Percentiles rank a stretch among this genome's conserved stretches.
Conservation (phyloP, 2,113 vertebrate genomes). For the Seriola aureovittata region DNA sequence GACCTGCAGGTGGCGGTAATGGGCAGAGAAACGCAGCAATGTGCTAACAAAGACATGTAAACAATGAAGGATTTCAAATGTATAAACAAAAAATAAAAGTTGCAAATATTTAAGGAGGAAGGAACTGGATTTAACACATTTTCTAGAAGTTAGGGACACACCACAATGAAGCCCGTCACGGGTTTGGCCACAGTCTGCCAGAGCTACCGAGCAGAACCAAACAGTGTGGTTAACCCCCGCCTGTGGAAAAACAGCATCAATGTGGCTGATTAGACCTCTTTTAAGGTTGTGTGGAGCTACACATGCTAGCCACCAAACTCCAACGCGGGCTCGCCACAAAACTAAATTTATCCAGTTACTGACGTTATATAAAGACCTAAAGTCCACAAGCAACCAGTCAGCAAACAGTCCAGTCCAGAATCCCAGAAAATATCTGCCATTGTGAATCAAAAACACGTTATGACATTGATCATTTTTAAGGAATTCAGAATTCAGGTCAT, state of each 20-base stretch:
- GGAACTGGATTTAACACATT: neutral
- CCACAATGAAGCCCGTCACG: neutral
- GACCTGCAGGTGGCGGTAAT: neutral
- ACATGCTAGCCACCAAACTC: neutral
- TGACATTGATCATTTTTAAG: neutral
- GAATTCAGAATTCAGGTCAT: neutral
- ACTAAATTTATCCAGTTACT: neutral
- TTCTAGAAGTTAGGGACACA: neutral
- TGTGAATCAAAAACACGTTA: neutral
- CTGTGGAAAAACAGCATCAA: neutral
- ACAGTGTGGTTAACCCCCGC: no score
- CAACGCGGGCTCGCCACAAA: no score
- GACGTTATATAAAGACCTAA: neutral
- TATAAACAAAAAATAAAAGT: neutral
- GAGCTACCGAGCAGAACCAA: no score
- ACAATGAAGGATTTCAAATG: neutral
- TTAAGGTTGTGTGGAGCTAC: neutral
- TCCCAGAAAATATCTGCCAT: neutral
- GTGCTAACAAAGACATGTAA: neutral
- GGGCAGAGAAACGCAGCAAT: neutral
- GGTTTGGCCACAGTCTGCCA: no score
- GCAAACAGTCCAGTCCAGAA: neutral
- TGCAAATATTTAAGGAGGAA: neutral
- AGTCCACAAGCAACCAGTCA: neutral
- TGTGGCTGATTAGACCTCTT: neutral